Percentiles rank a stretch among this genome's conserved stretches.
Conservation (phyloP, 2,113 vertebrate species). For the Furnarius figulus region DNA sequence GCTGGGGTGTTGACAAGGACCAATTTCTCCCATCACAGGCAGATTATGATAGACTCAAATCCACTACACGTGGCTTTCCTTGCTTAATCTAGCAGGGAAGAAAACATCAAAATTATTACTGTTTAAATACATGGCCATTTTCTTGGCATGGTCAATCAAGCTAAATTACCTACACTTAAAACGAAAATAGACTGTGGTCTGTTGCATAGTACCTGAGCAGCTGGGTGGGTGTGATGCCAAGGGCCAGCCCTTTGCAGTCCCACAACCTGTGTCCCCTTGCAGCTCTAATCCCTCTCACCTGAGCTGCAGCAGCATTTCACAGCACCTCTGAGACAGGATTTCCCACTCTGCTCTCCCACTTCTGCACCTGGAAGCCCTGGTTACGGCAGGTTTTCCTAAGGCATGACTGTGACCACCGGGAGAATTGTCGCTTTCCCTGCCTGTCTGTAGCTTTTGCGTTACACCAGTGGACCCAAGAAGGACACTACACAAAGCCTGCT, state of each 20-base stretch:
- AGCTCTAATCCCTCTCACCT: not conserved
- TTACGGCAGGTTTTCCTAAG: not conserved
- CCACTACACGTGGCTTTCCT: not conserved
- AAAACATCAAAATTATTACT: slow-evolving; percentile 25
- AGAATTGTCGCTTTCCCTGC: not conserved
- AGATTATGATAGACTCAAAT: slow-evolving; percentile 34
- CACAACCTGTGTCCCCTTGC: not conserved
- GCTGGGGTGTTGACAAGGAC: not conserved
- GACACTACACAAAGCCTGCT: not conserved
- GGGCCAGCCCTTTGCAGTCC: not conserved
- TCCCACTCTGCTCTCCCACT: not conserved
- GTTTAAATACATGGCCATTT: slow-evolving; percentile 3
- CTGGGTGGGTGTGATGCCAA: not conserved
- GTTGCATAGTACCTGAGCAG: not conserved
- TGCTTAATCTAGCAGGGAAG: slow-evolving; percentile 28
- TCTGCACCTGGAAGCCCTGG: not conserved
- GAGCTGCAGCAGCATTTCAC: not conserved
- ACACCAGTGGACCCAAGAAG: not conserved
- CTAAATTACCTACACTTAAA: not conserved
- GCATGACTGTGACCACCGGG: not conserved
- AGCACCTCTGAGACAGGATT: not conserved
- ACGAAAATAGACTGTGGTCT: not conserved
- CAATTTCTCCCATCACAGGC: not conserved
- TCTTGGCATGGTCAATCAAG: slow-evolving; percentile 7
- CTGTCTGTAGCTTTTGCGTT: not conserved